Conservation (phyloP, 1,140 invertebrate genomes). For the Hydropsyche tenuis region DNA sequence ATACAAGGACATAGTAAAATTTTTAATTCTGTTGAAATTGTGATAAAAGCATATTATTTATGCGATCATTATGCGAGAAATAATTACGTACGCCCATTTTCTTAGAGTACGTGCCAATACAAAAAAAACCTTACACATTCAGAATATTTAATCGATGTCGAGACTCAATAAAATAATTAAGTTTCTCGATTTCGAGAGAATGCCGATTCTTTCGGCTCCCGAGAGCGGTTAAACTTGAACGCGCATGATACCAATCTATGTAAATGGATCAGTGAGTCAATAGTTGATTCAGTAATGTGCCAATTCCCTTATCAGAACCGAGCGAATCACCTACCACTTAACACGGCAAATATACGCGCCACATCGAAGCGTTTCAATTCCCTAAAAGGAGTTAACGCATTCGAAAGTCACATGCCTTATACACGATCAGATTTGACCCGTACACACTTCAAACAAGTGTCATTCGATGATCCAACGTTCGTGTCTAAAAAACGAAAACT, state of each 20-base stretch:
- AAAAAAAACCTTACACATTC: conserved; percentile 21
- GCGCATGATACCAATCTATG: neutral
- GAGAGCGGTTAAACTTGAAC: conserved; percentile 4
- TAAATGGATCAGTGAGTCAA: conserved; percentile 2
- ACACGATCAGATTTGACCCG: no score
- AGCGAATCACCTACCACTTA: neutral
- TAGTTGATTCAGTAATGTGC: conserved; percentile 10
- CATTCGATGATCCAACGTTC: no score
- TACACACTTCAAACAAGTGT: no score
- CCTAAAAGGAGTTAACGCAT: conserved; percentile 5
- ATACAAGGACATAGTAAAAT: no score
- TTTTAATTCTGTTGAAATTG: no score
- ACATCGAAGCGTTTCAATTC: conserved; percentile 18
- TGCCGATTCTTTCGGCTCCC: neutral
- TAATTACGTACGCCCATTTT: no score
- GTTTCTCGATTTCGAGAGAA: neutral
- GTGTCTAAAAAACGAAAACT: neutral
- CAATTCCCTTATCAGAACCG: conserved; percentile 28
- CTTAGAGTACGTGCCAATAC: neutral
- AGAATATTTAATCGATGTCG: neutral
- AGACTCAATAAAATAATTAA: neutral
- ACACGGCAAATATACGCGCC: neutral
- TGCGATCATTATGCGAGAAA: no score
- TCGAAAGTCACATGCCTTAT: neutral
- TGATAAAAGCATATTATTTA: no score